Base-by-base conservation (phyloP, 2,113 vertebrate species). In the Lonchura striata region DNA sequence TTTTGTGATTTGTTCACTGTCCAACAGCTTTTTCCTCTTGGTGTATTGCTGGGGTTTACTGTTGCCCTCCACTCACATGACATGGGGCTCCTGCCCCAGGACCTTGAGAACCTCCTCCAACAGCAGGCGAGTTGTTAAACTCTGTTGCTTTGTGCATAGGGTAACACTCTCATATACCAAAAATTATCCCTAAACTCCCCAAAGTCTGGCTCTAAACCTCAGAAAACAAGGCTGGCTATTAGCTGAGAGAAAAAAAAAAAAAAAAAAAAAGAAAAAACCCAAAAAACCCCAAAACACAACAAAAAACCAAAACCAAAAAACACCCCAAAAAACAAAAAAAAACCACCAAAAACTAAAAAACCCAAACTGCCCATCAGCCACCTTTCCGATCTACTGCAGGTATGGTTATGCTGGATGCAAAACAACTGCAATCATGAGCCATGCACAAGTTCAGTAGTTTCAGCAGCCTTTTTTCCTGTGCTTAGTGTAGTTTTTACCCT, bases 391-490 rank as follows among this genome's bases (percentile, higher is more conserved):
- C 33, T 71, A 64, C 33, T 2, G 3, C 50, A 77, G 60, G 39
- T 91, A 71, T 17, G 42, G 81, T 91, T 54, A 21, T 1, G 3
- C 57, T 72, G 53, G 35, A 63, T 86, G 92, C n/a, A 44, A 53
- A 90, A 71, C 49, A 64, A 88, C 49, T 57, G 35, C 52, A 71
- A 15, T 61, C 14, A 37, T 78, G 53, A 91, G 56, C 82, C 2
- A 15, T 56, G n/a, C 42, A 31, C 2, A 10, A 74, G 53, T 77
- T 93, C 46, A 44, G 82, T 35, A 54, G 44, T 83, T 94, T 74
- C 82, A 93, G 56, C 88, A 83, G 63, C 88, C 50, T 87, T 94
- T 95, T 93, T 93, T 94, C 85, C 90, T 94, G 76, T 71, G 59
- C 76, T 88, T 92, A 83, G 56, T 25, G 22, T 76, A 57, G 13